Conservation (phyloP, 2,888 invertebrate genomes). For the Exocentrus adspersus region DNA sequence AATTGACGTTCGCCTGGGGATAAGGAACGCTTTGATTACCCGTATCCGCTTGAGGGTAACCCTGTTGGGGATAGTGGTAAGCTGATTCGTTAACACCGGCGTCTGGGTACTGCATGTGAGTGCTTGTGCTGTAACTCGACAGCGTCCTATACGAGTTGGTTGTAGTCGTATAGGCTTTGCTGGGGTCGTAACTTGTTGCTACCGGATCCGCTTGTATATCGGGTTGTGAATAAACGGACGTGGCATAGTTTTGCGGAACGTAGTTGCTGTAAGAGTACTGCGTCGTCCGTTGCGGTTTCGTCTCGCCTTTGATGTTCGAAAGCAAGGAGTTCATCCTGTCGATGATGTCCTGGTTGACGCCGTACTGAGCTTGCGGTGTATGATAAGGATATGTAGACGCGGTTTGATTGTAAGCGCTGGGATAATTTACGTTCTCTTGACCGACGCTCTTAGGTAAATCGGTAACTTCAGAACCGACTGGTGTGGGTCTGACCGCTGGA, state of each 20-base stretch:
- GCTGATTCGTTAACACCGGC: constrained; percentile 2
- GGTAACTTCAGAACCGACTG: constrained; percentile 75
- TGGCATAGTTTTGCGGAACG: constrained; percentile 46
- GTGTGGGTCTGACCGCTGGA: constrained; percentile 75
- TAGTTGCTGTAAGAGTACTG: constrained; percentile 42
- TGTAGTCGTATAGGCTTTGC: constrained; percentile 48
- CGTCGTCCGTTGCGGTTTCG: constrained; percentile 23
- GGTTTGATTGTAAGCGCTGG: constrained; percentile 22
- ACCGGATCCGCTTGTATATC: constrained; percentile 9
- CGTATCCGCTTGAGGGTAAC: neutral
- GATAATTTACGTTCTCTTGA: constrained; percentile 18
- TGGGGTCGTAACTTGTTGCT: constrained; percentile 33
- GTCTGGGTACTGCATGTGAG: constrained; percentile 41
- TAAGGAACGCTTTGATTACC: neutral
- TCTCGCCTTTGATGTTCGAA: constrained; percentile 26
- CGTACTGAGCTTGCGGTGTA: constrained; percentile 32
- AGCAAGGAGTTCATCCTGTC: constrained; percentile 37
- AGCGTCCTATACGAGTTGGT: constrained; percentile 50
- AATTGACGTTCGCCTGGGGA: constrained; percentile 17
- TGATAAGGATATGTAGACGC: constrained; percentile 27
- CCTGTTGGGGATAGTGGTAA: constrained; percentile 28
- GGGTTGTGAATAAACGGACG: constrained; percentile 28
- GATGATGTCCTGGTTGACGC: constrained; percentile 30
- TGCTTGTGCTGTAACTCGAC: constrained; percentile 37
- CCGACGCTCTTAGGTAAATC: constrained; percentile 52